Base-by-base conservation (phyloP, 2,113 vertebrate species). In the Zapornia atra region DNA sequence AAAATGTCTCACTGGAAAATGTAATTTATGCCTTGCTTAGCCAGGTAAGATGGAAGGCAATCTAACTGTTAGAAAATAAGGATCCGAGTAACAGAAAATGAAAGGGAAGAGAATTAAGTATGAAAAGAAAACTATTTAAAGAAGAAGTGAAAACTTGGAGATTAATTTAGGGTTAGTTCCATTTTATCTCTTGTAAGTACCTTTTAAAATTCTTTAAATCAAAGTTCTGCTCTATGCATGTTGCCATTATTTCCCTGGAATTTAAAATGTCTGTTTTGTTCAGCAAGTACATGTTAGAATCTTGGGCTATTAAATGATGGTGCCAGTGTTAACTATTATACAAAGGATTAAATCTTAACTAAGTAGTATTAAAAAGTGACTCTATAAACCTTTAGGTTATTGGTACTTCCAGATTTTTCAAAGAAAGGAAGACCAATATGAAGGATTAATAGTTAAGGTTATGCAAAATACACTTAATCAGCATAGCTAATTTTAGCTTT, bases 401-500 rank as follows among this genome's bases (percentile, higher is more conserved):
- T 96, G 84, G 93, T 92, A 92, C 65, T 91, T 88, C 51, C 85
- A 89, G 82, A 40, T 91, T 95, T 96, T 95, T 88, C 90, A 96
- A 88, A 96, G 84, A 87, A 96, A 96, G 93, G 91, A 93, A 85
- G 82, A 82, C 94, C 92, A 96, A 88, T 96, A 89, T 82, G 88
- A 92, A 84, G 96, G 94, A 97, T 97, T 97, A 97, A 96, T 86
- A 78, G 93, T 94, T 96, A 61, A 90, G 92, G 96, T 97, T 96
- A 96, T 97, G 86, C 72, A 97, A 97, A 97, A 97, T 96, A 94
- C 96, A 96, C 90, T 96, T 97, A 97, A 97, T 97, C 97, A 95
- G 95, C 95, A 96, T 89, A 82, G 96, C 94, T 97, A 97, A 97
- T 96, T 97, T 97, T 97, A 97, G 94, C 92, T 97, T 97, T 92